Evolutionary conservation across 1,140 invertebrate genomes (phyloP), one percentile per base, ranked within the genome.

Genomic region (fruit fly (Drosophila melanogaster)): DNA sequence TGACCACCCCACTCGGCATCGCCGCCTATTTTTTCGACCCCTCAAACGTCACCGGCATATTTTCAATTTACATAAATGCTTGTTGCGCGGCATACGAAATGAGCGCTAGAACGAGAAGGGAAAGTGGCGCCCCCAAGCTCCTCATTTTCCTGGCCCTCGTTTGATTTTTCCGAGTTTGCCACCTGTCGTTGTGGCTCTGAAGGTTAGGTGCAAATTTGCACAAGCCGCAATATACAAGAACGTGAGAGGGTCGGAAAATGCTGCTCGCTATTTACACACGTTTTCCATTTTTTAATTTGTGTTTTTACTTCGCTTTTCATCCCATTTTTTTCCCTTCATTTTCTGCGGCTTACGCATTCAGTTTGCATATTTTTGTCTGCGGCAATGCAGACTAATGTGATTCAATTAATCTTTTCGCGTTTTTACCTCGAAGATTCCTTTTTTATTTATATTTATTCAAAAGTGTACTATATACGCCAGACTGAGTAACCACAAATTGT

Each of bases 21-120:
- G 38, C 26, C 64, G n/a, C 33, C 41, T 19, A 55, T 47, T 69
- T 66, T 69, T 69, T 46, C 46, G 17, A 43, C 69, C 53, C 69
- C n/a, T 22, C 10, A 56, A 70, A 70, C 37, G 54, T 67, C 72
- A 76, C 73, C 79, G 77, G 77, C 85, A 90, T 80, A 87, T 87
- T 89, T 87, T 80, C 84, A 89, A 87, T 87, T 89, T 87, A 87
- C 84, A 84, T 87, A 89, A 89, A 90, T 87, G 84, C 84, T 87
- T 87, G 84, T 87, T 89, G 79, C 77, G 46, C 77, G 64, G 73
- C 84, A 89, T 89, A 77, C 70, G 15, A 87, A 83, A 86, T 77
- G 75, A 71, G 60, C 24, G 61, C 35, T 58, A 58, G 61, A 74
- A 22, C 24, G 60, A 59, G 76, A 78, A 12, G 58, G 58, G 38